Base-by-base conservation (phyloP, 1,140 invertebrate species). In the Eumaeus atala region DNA sequence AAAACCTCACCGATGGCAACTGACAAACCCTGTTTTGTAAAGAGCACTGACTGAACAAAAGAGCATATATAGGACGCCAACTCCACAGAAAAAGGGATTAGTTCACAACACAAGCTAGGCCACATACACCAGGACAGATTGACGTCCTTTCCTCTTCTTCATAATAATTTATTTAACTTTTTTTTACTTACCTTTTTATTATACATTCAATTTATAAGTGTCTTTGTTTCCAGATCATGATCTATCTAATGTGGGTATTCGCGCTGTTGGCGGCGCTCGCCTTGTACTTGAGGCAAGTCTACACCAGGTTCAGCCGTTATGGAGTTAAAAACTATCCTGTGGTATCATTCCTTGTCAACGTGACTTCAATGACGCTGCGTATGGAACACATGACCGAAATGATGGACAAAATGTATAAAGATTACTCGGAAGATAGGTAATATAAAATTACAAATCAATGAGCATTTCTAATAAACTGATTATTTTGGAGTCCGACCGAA, bases 401-500 rank as follows among this genome's bases (percentile, higher is more conserved):
- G 1, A 18, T 68, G 7, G 54, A 66, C 1, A 59, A 17, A 8
- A 9, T 61, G 9, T 74, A 74, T 33, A 35, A 61, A 1, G 10
- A 40, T 7, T 70, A 64, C 47, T 63, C 67, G 5, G 51, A 62
- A n/a, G 72, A 72, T 50, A 67, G 61, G 72, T 70, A 50, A 35
- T 16, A 17, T 9, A 28, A 28, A 21, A 7, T 21, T 11, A 21
- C 7, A 21, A 21, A 18, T 14, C 14, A 3, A n/a, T 2, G 9
- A 37, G 11, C 8, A 37, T 37, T 37, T 10, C 1, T 9, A 37
- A 10, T 4, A 37, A 37, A n/a, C 9, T 7, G 5, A 35, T 35
- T 35, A 35, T 35, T 7, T 7, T 35, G 9, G 5, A 35, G 36
- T 3, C 9, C 2, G 2, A 37, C 3, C 36, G 36, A 37, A 37